Evolutionary conservation across 2,888 invertebrate species (phyloP), one percentile per base, ranked within the genome.

Genomic region (Caenorhabditis japonica): DNA sequence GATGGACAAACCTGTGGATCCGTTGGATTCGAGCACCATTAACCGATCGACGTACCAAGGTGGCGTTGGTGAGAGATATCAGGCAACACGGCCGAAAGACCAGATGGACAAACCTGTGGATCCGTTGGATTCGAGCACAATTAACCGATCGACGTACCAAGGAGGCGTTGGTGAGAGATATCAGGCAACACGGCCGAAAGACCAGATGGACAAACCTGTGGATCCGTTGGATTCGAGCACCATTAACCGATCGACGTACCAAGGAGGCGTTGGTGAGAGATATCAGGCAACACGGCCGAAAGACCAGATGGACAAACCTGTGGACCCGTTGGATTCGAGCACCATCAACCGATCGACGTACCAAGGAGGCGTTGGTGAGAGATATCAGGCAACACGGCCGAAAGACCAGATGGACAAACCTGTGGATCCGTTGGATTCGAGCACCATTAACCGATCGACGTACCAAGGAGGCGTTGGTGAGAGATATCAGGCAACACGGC

Each of bases 401-500:
- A 55, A 55, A 41, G 53, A 55, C 41, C 15, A n/a, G n/a, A 38
- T 55, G 27, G 53, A 55, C 27, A 19, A 25, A 38, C 33, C 53
- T 13, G 41, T 17, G 13, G 53, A 55, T 25, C 25, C 53, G 1
- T 5, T 55, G 3, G 53, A 55, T 25, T 39, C 41, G 8, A 39
- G n/a, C 13, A 55, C 53, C 3, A 55, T 55, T 41, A 55, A 55
- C 23, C 8, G 53, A 41, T n/a, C 23, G 2, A 55, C 53, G n/a
- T 55, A 55, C 41, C 53, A 55, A 55, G 53, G 53, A 25, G 53
- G 53, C 1, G 27, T 38, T 41, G 53, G 41, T 10, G 53, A 55
- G 2, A 55, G 53, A 55, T 55, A 27, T 41, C 36, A 34, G 13
- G 30, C 53, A 8, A 15, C 53, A 13, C 19, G 55, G 8, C 55